Conservation (phyloP, 2,797 vertebrate genomes). For the Danio kyathit region DNA sequence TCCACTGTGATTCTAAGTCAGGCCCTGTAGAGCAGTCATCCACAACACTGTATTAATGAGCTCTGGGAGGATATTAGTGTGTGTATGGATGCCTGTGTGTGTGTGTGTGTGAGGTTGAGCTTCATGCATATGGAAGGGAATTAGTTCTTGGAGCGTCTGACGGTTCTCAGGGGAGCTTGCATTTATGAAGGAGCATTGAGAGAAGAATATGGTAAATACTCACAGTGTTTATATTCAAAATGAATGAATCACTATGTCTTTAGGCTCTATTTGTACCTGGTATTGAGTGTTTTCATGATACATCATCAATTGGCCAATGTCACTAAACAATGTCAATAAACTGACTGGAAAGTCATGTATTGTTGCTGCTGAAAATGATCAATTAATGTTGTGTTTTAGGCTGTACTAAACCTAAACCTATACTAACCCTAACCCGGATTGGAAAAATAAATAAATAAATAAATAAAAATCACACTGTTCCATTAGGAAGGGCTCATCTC, state of each 20-base stretch:
- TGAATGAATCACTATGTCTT: background rate
- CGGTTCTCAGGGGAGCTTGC: background rate
- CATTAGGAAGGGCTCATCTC: too few species aligned
- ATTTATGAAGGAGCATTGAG: slow-evolving; percentile 11
- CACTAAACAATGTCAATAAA: too few species aligned
- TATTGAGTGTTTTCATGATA: too few species aligned
- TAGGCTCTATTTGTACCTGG: too few species aligned
- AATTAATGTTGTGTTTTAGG: too few species aligned
- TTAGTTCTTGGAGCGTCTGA: slow-evolving; percentile 24
- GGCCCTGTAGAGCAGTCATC: slow-evolving; percentile 66
- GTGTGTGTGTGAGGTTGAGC: slow-evolving; percentile 13
- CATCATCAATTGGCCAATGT: too few species aligned
- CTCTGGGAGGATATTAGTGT: slow-evolving; percentile 56
- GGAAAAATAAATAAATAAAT: too few species aligned
- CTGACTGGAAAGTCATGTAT: too few species aligned
- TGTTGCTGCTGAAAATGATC: too few species aligned
- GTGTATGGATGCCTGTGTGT: slow-evolving; percentile 11
- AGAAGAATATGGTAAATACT: slow-evolving; percentile 11
- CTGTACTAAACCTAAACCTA: too few species aligned
- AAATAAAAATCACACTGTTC: too few species aligned
- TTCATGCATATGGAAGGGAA: slow-evolving; percentile 38
- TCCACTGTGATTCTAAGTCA: slow-evolving; percentile 74
- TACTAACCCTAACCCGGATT: too few species aligned
- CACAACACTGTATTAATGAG: slow-evolving; percentile 63
- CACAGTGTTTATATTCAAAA: background rate